Conservation (phyloP, 2,797 vertebrate genomes). For the Gymnothorax reevesii region DNA sequence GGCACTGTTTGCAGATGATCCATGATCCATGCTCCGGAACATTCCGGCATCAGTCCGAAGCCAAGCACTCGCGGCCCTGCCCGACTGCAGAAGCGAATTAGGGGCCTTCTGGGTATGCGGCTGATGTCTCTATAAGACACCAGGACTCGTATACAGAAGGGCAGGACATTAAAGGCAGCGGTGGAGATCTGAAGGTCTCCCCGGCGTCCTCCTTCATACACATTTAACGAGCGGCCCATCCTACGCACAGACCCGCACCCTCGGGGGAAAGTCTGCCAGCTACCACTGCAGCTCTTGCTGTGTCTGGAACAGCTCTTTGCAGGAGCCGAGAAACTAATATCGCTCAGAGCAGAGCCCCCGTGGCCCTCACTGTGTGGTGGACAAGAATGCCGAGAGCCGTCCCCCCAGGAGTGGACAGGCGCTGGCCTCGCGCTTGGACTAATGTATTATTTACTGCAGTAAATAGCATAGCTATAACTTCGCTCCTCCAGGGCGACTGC, state of each 20-base stretch:
- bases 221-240: not conserved
- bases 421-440: not conserved
- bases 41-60: not conserved
- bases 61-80: not conserved
- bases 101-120: not conserved
- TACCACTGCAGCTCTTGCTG: not conserved
- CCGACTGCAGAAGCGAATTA: not conserved
- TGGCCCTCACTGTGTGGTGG: not conserved
- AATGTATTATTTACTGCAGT: conserved; percentile 5
- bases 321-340: not conserved
- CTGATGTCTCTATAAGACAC: not conserved
- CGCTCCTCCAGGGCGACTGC: not conserved
- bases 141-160: not conserved
- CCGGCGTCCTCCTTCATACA: not conserved
- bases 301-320: not conserved
- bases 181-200: not conserved
- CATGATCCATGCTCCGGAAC: not conserved
- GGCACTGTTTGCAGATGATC: not conserved
- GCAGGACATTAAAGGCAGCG: not conserved
- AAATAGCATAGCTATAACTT: not conserved
- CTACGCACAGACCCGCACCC: not conserved
- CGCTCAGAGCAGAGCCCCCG: not conserved
- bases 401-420: not conserved
- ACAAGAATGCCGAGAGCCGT: not conserved
- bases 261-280: not conserved